Base-by-base conservation (phyloP, 1,140 invertebrate genomes). In the Campoletis sonorensis region DNA sequence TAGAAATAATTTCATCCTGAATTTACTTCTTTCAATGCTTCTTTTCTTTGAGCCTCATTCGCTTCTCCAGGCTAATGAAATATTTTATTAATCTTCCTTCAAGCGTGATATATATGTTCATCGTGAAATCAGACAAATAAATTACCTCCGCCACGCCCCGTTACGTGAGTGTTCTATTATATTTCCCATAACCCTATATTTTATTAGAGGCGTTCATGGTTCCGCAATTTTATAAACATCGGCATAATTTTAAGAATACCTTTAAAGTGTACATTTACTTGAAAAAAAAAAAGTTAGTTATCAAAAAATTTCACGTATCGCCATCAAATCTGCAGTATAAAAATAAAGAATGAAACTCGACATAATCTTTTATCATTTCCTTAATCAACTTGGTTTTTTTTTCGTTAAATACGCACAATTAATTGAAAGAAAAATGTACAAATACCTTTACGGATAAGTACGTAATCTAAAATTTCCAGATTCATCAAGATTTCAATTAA, bases 171-270 rank as follows among this genome's bases (percentile, higher is more conserved):
- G 54, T 23, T 16, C 54, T 13, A 18, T 58, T 23, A 58, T 23
- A 58, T 8, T 45, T 11, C 16, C 18, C 54, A 21, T 21, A 21
- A 58, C 3, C 5, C 54, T 21, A 58, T 21, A 58, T 58, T 58
- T 58, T 58, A 58, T 58, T 13, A 21, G 54, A 58, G 27, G 18
- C 21, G 49, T 76, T 76, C 72, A 76, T 27, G 72, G 72, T 58
- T 64, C 64, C 54, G 75, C 54, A 78, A 82, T 82, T 82, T 84
- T 72, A 84, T 70, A 72, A 70, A 79, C 81, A 77, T 64, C 27
- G 21, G 26, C 7, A 54, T 15, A 15, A 4, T 10, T 30, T 67
- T 0, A 67, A 67, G 3, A 13, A 27, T 27, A 15, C 23, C 30
- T 23, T 11, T 27, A 27, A 13, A 27, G 21, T 27, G 23, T 67